phyloP scores from a whole-genome alignment of 2,797 vertebrate genomes.

The Ctenochaetus hawaiiensis region DNA sequence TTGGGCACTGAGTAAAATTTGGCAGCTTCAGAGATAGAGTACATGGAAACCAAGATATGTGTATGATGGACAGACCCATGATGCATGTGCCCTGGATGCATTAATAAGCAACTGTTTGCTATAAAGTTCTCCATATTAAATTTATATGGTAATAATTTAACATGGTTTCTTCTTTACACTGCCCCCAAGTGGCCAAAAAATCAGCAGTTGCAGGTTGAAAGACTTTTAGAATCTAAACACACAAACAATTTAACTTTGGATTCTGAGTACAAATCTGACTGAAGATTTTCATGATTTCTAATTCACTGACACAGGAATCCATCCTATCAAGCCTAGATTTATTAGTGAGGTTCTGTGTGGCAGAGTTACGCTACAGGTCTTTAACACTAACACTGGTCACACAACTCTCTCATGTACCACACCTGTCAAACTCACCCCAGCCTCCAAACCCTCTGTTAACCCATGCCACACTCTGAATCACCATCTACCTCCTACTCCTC shows the following conservation, averaged over 20 bases:
- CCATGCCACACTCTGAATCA: constrained; percentile 13
- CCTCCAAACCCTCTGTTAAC: constrained; percentile 15
- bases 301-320: neutral
- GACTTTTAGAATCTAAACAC: neutral
- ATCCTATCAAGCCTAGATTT: neutral
- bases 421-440: constrained; percentile 1
- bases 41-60: neutral
- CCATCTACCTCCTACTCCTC: constrained; percentile 4
- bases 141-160: neutral
- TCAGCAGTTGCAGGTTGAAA: neutral
- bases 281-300: neutral
- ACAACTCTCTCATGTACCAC: constrained; percentile 15
- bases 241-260: no score
- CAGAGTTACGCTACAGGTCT: neutral
- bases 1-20: no score
- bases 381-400: neutral
- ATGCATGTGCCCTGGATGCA: no score
- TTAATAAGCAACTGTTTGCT: no score
- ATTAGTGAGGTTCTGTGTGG: neutral
- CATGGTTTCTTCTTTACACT: neutral
- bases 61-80: neutral
- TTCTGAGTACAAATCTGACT: neutral
- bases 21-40: no score
- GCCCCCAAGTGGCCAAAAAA: neutral
- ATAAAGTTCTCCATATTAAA: neutral